Conservation (phyloP, 2,888 invertebrate genomes). For the Eurytoma adleriae region DNA sequence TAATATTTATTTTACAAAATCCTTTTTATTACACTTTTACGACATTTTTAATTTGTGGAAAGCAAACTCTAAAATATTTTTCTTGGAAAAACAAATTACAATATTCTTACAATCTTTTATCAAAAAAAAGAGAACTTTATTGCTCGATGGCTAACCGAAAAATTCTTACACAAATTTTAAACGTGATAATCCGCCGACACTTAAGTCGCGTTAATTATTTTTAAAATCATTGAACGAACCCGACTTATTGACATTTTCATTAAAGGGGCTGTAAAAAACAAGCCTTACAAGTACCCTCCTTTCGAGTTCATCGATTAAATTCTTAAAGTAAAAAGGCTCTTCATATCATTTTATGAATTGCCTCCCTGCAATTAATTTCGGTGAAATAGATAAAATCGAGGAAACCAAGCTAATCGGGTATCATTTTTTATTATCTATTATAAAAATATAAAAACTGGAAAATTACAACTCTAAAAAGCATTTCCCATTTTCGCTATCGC, state of each 20-base stretch:
- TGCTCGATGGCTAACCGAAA: too few relatives aligned
- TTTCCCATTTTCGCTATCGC: too few relatives aligned
- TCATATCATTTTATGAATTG: background rate
- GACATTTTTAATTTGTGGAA: too few relatives aligned
- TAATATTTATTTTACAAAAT: too few relatives aligned
- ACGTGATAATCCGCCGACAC: background rate
- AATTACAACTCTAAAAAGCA: background rate
- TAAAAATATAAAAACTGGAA: background rate
- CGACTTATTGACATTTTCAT: slow-evolving; percentile 10
- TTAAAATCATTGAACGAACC: background rate
- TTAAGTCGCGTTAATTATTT: background rate
- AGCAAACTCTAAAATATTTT: too few relatives aligned
- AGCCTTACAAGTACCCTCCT: slow-evolving; percentile 10
- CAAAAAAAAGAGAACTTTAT: too few relatives aligned
- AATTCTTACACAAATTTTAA: too few relatives aligned
- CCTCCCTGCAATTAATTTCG: background rate
- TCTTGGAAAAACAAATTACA: too few relatives aligned
- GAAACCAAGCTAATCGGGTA: background rate
- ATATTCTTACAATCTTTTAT: too few relatives aligned
- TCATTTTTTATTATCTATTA: background rate
- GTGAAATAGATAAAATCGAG: background rate
- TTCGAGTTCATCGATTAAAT: slow-evolving; percentile 29
- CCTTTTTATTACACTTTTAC: too few relatives aligned
- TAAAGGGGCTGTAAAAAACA: slow-evolving; percentile 1
- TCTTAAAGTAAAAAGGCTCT: slow-evolving; percentile 9